A percentile compares a stretch with the other conserved stretches of the same genome.
phyloP scores from a whole-genome alignment of 64 coral and sea anemone genomes.

The Pocillopora verrucosa region DNA sequence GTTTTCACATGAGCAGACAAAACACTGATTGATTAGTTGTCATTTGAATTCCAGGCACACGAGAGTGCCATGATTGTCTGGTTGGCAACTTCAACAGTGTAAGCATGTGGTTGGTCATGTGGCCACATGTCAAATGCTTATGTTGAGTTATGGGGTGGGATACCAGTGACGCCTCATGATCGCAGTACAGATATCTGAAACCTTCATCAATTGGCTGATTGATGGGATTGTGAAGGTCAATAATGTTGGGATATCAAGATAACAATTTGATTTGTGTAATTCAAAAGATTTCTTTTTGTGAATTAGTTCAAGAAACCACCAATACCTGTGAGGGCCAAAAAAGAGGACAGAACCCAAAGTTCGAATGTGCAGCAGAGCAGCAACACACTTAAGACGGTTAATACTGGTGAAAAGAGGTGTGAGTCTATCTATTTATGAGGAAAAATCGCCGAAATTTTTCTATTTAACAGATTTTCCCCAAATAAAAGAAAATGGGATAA shows the following conservation, averaged over 20 bases:
- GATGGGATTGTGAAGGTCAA: too few species aligned
- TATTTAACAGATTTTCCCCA: too few species aligned
- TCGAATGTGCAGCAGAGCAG: not conserved
- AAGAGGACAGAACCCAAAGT: not conserved
- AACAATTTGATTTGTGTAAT: not conserved
- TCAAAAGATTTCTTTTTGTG: not conserved
- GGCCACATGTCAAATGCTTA: conserved; percentile 29
- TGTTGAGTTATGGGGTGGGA: conserved; percentile 8
- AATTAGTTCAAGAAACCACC: conserved; percentile 12
- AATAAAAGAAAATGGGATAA: too few species aligned
- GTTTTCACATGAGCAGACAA: conserved; percentile 15
- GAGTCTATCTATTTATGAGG: too few species aligned
- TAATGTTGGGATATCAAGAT: too few species aligned
- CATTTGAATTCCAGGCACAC: not conserved
- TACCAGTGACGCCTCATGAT: conserved; percentile 10
- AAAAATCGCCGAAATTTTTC: too few species aligned
- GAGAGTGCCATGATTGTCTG: conserved; percentile 1
- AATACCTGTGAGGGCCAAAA: not conserved
- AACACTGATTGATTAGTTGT: not conserved
- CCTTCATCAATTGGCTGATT: not conserved
- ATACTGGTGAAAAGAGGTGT: not conserved
- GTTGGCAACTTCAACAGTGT: conserved; percentile 3
- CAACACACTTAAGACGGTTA: not conserved
- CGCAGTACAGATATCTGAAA: conserved; percentile 47
- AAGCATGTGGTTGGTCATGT: conserved; percentile 8